Evolutionary conservation across 1,140 invertebrate genomes (phyloP).

Genomic region (Ctenoplectra terminalis): DNA sequence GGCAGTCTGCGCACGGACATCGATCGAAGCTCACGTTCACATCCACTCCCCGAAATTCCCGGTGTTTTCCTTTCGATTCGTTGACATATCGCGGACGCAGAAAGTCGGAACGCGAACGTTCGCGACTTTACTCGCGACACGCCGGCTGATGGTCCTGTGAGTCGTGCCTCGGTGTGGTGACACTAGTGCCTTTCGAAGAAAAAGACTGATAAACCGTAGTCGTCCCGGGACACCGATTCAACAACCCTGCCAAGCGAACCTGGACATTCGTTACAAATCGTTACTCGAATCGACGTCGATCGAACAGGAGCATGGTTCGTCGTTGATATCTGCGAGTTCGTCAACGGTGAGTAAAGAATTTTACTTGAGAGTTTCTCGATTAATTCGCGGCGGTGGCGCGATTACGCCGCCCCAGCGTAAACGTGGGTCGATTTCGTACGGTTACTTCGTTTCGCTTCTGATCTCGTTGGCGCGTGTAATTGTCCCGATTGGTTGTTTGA

Average conservation of each 20-base stretch:
- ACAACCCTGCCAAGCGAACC: not conserved
- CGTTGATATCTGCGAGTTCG: not conserved
- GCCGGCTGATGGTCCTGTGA: not conserved
- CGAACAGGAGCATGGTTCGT: constrained; percentile 13
- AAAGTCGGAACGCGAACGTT: not conserved
- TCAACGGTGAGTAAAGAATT: constrained; percentile 23
- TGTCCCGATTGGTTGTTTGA: not conserved
- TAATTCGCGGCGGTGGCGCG: not conserved
- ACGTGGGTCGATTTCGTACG: constrained; percentile 1
- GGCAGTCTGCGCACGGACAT: constrained; percentile 81
- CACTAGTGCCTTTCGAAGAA: constrained; percentile 56
- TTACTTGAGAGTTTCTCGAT: not conserved
- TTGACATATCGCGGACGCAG: constrained; percentile 29
- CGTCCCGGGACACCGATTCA: not conserved
- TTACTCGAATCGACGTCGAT: constrained; percentile 4
- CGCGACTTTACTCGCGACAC: constrained; percentile 24
- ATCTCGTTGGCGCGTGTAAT: not conserved
- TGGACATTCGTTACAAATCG: not conserved
- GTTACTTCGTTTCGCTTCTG: not conserved
- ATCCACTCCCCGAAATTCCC: constrained; percentile 66
- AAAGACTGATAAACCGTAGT: constrained; percentile 37
- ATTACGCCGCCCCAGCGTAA: not conserved
- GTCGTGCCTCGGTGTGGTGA: constrained; percentile 59
- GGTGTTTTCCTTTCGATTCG: constrained; percentile 67
- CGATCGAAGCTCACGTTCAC: constrained; percentile 74